A percentile compares a stretch with the other conserved stretches of the same genome.
These are phyloP conservation scores for Chrysotoxum bicinctum DNA, from an alignment of 2,888 invertebrate genomes.

Conservation along the genomic window DNA sequence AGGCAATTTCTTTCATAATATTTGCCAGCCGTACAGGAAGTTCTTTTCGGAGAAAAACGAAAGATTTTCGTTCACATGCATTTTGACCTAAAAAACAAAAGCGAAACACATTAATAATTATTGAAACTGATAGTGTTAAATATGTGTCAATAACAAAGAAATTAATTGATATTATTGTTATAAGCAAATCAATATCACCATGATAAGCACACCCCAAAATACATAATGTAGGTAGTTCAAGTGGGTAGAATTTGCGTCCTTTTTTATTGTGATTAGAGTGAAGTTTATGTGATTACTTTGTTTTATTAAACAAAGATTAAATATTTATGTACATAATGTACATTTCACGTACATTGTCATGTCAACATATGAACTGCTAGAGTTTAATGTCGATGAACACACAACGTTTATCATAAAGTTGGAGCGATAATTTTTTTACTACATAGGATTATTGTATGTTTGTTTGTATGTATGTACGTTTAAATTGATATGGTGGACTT, in stretches of 20 bases:
- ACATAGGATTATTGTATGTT: background rate
- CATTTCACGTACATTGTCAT: too few relatives aligned
- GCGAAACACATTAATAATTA: background rate
- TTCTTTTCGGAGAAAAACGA: slow-evolving; percentile 96
- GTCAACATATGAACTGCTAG: background rate
- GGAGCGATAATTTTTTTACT: background rate
- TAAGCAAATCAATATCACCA: background rate
- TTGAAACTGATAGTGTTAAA: background rate
- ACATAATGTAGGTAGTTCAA: background rate
- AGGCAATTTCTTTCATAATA: slow-evolving; percentile 99
- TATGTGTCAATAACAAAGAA: background rate
- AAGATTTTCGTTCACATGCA: slow-evolving; percentile 95
- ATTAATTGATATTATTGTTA: background rate
- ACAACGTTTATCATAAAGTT: background rate
- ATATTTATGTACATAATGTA: too few relatives aligned
- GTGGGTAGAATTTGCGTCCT: background rate
- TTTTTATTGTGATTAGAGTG: background rate
- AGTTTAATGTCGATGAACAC: background rate
- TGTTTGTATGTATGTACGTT: background rate
- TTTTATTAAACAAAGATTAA: too few relatives aligned
- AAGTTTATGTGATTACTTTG: too few relatives aligned
- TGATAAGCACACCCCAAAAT: background rate
- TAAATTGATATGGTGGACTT: background rate
- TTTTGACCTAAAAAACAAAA: slow-evolving; percentile 86
- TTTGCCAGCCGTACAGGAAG: slow-evolving; percentile 98